Percentiles rank a stretch among this genome's conserved stretches.
phyloP scores from a whole-genome alignment of 2,797 vertebrate species.

The Sparidentex hasta region DNA sequence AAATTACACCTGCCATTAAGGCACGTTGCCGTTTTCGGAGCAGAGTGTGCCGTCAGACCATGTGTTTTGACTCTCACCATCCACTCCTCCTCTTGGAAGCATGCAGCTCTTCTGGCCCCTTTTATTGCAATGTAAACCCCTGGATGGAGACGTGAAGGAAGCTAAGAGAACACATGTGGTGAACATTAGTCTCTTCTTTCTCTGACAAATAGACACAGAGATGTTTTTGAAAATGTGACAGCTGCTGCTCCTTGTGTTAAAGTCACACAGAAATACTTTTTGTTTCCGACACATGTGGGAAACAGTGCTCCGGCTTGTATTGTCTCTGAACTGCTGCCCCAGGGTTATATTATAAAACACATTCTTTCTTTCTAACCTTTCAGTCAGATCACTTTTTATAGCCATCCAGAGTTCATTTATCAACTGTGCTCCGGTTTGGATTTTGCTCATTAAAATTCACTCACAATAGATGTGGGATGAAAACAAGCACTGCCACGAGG shows the following conservation, averaged over 20 bases:
- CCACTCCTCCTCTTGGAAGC: conserved; percentile 54
- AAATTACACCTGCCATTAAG: conserved; percentile 50
- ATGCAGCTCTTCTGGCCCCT: conserved; percentile 65
- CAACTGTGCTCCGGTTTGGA: conserved; percentile 55
- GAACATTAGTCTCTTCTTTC: conserved; percentile 74
- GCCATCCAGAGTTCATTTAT: conserved; percentile 62
- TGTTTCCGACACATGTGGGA: conserved; percentile 37
- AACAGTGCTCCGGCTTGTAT: conserved; percentile 37
- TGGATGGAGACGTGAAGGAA: conserved; percentile 63
- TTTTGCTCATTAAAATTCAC: conserved; percentile 61
- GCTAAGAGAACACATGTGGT: conserved; percentile 74
- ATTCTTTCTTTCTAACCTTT: conserved; percentile 45
- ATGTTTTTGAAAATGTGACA: conserved; percentile 69
- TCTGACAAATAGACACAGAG: conserved; percentile 64
- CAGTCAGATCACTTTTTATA: conserved; percentile 45
- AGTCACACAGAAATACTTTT: conserved; percentile 47
- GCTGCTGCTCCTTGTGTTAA: conserved; percentile 48
- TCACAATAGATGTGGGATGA: conserved; percentile 47
- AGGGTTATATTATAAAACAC: conserved; percentile 42
- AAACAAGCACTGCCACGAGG: conserved; percentile 48
- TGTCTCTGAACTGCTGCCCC: conserved; percentile 30
- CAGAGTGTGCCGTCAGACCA: conserved; percentile 29
- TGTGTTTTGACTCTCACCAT: conserved; percentile 69
- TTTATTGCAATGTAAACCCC: conserved; percentile 76
- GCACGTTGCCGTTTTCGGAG: conserved; percentile 53